Evolutionary conservation across 1,140 invertebrate genomes (phyloP), one percentile per base, ranked within the genome.

Genomic region (Listronotus bonariensis): DNA sequence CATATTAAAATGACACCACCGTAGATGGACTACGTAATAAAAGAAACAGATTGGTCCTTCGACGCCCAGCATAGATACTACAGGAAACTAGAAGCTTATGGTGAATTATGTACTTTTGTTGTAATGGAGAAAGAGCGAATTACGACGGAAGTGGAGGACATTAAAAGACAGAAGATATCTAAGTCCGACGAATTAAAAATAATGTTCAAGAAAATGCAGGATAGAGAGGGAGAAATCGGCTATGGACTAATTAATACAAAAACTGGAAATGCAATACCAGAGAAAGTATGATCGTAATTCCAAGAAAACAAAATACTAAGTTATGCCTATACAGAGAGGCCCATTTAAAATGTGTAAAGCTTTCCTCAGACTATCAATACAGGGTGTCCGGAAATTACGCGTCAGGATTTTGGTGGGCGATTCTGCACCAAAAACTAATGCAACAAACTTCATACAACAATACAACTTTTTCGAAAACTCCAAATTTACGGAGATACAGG

Each of bases 1-100:
- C 15, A 42, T 8, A 6, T 14, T 8, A 6, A 42, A 42, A 42
- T 6, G 15, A 6, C n/a, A 0, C 12, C 6, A 11, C 43, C 31
- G 10, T 34, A 63, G 65, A 76, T 77, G 74, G 73, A 74, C 10
- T 66, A 74, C 43, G 69, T 73, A 6, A 43, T 69, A 9, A 66
- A 67, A 42, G 74, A 74, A 59, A 58, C 55, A 17, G 72, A 73
- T 12, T 70, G 63, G 18, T 62, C 63, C 12, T 54, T 57, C n/a
- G 72, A 76, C n/a, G 61, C 59, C 14, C 32, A 65, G 14, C 18
- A 55, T 3, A 74, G 70, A 49, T 74, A 77, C 46, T 57, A 59
- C 7, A 64, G 56, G 52, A 72, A 72, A 49, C 32, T 74, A 36
- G 69, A 76, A 32, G 59, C 54, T 0, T 69, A 72, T 15, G 66